Evolutionary conservation across 2,888 invertebrate genomes (phyloP), one percentile per base, ranked within the genome.

Genomic region (Plagodis pulveraria): DNA sequence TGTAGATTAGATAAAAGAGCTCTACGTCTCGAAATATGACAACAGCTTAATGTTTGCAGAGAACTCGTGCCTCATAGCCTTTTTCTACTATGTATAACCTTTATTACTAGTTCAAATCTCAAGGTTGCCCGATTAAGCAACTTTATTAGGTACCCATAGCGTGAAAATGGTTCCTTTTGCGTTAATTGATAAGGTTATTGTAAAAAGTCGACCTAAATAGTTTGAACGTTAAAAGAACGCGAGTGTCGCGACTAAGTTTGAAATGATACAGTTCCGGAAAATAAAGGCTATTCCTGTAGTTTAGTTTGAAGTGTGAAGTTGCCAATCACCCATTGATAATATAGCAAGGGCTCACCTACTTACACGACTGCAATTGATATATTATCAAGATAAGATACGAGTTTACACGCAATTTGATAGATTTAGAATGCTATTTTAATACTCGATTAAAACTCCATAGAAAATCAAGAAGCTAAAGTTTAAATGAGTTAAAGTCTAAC

Each of bases 101-200:
- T 57, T 58, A 65, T 63, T 65, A 65, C 22, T 22, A 22, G 70
- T 70, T 66, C 73, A 77, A 74, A 22, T 70, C 70, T 66, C 73
- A 77, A 74, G 77, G 74, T 61, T 58, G 58, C 49, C n/a, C 61
- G 63, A 68, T 67, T 66, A 63, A 45, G 43, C 35, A 41, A 58
- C 49, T 65, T 36, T 61, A 56, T 55, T 22, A 22, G 22, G 22
- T 22, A 22, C 22, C 2, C 51, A 63, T 65, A 59, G 66, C 63
- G 63, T 66, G 63, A 56, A 61, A 56, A 63, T 47, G 34, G 50
- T 50, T 45, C 45, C 50, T 53, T 10, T 49, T 42, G 48, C 41
- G 38, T 41, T 49, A 43, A 42, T 50, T 50, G 35, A 47, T 44
- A 49, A 40, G 48, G 50, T 59, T 40, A 10, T 40, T 40, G 40